phyloP scores from a whole-genome alignment of 2,113 vertebrate species.

The Felis catus region F.catus_Fca126_mat1.0 CM031419.1:5913001-5913500 shows the following conservation, averaged over 20 bases:
- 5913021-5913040: constrained; percentile 87
- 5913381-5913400: not conserved
- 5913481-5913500: not conserved
- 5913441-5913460: not conserved
- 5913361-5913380: not conserved
- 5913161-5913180: not conserved
- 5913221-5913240: not conserved
- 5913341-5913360: not conserved
- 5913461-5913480: not conserved
- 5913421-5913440: accelerated
- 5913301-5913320: not conserved
- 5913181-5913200: not conserved
- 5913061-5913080: constrained; percentile 81
- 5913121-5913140: not conserved
- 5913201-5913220: not conserved
- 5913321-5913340: not conserved
- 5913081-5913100: accelerated
- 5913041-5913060: constrained; percentile 84
- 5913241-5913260: not conserved
- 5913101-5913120: not conserved
- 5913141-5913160: not conserved
- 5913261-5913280: not conserved
- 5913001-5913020: constrained; percentile 85
- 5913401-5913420: accelerated
- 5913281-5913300: not conserved